A percentile compares a stretch with the other conserved stretches of the same genome.
Evolutionary conservation across 2,888 invertebrate species (phyloP).

Genomic region (Apamea sordens): DNA sequence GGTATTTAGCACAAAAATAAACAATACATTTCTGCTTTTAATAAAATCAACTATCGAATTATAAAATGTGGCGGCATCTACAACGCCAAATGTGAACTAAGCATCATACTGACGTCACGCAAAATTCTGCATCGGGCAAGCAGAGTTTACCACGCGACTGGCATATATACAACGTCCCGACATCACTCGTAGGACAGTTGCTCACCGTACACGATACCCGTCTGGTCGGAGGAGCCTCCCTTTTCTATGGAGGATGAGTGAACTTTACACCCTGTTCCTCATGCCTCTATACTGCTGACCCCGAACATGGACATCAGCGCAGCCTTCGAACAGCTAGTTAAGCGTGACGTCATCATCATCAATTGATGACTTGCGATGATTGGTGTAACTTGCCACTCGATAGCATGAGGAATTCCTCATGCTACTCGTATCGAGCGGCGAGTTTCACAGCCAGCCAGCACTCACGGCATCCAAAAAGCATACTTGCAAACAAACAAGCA

Average conservation of each 20-base stretch:
- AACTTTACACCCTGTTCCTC: background rate
- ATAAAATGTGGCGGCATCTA: background rate
- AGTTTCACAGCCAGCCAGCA: too few relatives aligned
- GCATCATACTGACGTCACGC: background rate
- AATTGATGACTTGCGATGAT: too few relatives aligned
- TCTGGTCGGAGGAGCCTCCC: background rate
- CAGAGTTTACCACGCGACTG: too few relatives aligned
- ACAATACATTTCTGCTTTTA: background rate
- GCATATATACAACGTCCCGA: too few relatives aligned
- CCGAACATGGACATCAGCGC: background rate
- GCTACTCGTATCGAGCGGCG: background rate
- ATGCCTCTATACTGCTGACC: background rate
- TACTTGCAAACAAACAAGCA: background rate
- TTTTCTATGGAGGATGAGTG: background rate
- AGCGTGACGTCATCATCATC: too few relatives aligned
- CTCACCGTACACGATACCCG: too few relatives aligned
- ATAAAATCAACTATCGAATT: background rate
- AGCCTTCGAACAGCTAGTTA: background rate
- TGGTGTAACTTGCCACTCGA: too few relatives aligned
- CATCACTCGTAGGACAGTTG: too few relatives aligned
- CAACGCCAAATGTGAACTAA: background rate
- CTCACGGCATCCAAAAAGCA: background rate
- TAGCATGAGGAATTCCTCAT: too few relatives aligned
- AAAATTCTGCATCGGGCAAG: background rate
- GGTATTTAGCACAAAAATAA: background rate